phyloP scores from a whole-genome alignment of 2,888 invertebrate species.

The Ennomos fuscantarius region DNA sequence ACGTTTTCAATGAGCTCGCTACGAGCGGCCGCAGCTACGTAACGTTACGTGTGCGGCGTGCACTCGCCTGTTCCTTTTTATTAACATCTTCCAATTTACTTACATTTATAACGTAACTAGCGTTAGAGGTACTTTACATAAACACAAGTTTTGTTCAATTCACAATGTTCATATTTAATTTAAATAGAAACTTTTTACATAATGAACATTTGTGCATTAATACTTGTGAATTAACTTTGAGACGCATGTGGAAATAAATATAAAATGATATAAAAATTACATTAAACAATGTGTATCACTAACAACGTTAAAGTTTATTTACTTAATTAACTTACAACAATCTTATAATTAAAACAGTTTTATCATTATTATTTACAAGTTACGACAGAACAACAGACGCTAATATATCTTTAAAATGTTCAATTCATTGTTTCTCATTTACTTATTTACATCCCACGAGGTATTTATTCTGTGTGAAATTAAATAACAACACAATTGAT shows the following conservation, averaged over 20 bases:
- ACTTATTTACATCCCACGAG: constrained; percentile 15
- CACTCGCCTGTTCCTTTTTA: too few species aligned
- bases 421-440: constrained; percentile 33
- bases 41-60: too few species aligned
- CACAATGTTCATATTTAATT: too few species aligned
- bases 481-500: too few species aligned
- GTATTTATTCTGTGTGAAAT: neutral
- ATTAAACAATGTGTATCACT: constrained; percentile 7
- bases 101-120: too few species aligned
- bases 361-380: constrained; percentile 32
- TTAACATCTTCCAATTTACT: too few species aligned
- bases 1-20: too few species aligned
- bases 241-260: too few species aligned
- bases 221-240: constrained; percentile 16
- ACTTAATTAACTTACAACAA: constrained; percentile 18
- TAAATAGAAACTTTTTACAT: too few species aligned
- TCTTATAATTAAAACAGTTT: constrained; percentile 26
- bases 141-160: too few species aligned
- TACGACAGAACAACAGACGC: constrained; percentile 37
- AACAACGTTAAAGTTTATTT: constrained; percentile 22
- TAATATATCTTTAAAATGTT: constrained; percentile 35
- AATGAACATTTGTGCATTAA: constrained; percentile 15
- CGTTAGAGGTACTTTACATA: too few species aligned
- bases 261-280: neutral
- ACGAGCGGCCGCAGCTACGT: too few species aligned